Conservation (phyloP, 2,113 vertebrate genomes). For the Cygnus buccinator region DNA sequence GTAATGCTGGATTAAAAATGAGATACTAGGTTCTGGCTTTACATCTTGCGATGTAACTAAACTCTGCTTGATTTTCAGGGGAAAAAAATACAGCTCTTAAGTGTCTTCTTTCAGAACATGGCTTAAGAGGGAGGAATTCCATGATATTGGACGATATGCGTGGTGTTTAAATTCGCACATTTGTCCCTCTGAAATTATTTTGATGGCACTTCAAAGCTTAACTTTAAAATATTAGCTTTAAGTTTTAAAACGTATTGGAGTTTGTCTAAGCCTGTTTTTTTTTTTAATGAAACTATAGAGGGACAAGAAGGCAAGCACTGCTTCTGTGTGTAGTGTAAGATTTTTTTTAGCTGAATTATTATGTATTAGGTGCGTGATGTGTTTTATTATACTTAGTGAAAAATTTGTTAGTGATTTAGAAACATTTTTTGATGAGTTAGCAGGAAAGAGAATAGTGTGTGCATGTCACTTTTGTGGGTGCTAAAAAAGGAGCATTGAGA, state of each 20-base stretch:
- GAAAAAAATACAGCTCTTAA: background rate
- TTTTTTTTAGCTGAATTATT: background rate
- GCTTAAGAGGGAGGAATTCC: background rate
- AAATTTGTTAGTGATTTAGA: background rate
- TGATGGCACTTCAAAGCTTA: background rate
- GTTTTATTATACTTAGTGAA: background rate
- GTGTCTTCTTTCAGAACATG: background rate
- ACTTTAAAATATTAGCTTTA: background rate
- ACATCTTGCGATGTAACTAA: background rate
- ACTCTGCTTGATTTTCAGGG: background rate
- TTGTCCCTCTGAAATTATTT: background rate
- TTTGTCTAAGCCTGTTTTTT: background rate
- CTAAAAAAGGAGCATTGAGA: background rate
- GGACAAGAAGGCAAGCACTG: background rate
- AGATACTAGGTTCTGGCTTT: background rate
- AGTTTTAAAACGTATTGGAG: background rate
- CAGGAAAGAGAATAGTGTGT: background rate
- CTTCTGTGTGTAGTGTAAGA: background rate
- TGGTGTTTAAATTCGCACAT: background rate
- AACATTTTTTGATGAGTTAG: background rate
- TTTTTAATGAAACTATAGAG: background rate
- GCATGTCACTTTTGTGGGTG: background rate
- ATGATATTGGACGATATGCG: fast-evolving
- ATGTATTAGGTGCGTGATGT: background rate
- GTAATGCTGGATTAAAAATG: background rate